Percentiles rank a stretch among this genome's conserved stretches.
phyloP scores from a whole-genome alignment of 2,888 invertebrate genomes.

The Caenorhabditis angaria region DNA sequence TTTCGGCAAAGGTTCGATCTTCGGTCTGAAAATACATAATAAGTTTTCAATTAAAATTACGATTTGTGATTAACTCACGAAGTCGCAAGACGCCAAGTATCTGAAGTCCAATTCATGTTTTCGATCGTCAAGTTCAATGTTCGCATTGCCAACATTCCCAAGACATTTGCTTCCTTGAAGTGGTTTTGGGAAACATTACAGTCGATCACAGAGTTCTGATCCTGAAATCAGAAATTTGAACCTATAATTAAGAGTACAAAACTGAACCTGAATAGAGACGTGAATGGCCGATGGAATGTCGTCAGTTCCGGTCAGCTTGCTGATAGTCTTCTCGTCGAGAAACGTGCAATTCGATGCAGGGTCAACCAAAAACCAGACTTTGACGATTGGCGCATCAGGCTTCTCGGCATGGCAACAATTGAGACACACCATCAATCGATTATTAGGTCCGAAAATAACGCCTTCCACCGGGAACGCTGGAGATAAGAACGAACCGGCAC shows the following conservation, averaged over 20 bases:
- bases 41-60: too few species aligned
- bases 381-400: constrained; percentile 48
- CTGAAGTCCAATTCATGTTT: constrained; percentile 32
- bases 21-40: constrained; percentile 45
- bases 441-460: constrained; percentile 48
- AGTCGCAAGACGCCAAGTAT: too few species aligned
- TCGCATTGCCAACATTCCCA: constrained; percentile 39
- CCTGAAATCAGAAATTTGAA: constrained; percentile 39
- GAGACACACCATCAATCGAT: constrained; percentile 46
- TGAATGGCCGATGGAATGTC: constrained; percentile 42
- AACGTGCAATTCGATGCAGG: constrained; percentile 49
- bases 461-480: constrained; percentile 47
- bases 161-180: constrained; percentile 40
- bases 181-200: constrained; percentile 51
- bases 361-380: constrained; percentile 46
- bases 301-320: constrained; percentile 40
- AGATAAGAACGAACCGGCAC: constrained; percentile 39
- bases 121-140: constrained; percentile 36
- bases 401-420: constrained; percentile 48
- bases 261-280: constrained; percentile 47
- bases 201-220: constrained; percentile 45
- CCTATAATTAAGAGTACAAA: constrained; percentile 39
- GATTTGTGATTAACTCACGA: too few species aligned
- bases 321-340: constrained; percentile 42
- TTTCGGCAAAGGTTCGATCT: constrained; percentile 49